phyloP scores from a whole-genome alignment of 2,888 invertebrate genomes.

The Hypselothyrea guttata region DNA sequence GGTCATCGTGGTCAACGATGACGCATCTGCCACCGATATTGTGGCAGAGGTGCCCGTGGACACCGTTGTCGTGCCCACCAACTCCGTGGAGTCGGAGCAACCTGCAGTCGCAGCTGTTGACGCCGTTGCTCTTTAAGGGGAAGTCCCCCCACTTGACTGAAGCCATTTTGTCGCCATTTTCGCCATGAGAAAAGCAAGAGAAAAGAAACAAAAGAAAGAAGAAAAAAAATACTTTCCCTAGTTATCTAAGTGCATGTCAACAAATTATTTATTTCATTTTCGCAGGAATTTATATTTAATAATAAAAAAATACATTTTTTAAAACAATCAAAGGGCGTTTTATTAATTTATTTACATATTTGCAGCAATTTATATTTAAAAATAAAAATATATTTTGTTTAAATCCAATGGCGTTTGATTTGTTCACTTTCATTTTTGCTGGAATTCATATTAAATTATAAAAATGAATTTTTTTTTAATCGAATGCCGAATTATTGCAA shows the following conservation, averaged over 20 bases:
- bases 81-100: slow-evolving; percentile 9
- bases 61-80: background rate
- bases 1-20: slow-evolving; percentile 79
- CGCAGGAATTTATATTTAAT: slow-evolving; percentile 65
- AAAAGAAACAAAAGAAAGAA: slow-evolving; percentile 10
- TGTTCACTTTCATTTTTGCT: too few relatives aligned
- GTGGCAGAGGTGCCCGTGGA: slow-evolving; percentile 8
- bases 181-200: slow-evolving; percentile 24
- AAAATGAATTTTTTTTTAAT: too few relatives aligned
- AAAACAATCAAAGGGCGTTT: background rate
- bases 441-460: too few relatives aligned
- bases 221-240: slow-evolving; percentile 51
- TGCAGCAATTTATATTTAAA: too few relatives aligned
- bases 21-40: slow-evolving; percentile 36
- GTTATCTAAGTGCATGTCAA: slow-evolving; percentile 68
- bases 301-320: slow-evolving; percentile 17
- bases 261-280: slow-evolving; percentile 75
- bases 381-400: too few relatives aligned
- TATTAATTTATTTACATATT: background rate
- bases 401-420: too few relatives aligned
- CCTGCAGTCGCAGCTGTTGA: slow-evolving; percentile 22
- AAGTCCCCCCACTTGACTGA: slow-evolving; percentile 61
- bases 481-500: too few relatives aligned
- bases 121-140: slow-evolving; percentile 41
- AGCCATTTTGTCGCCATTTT: slow-evolving; percentile 67